Conservation (phyloP, 2,797 vertebrate genomes). For the Ara ararauna region DNA sequence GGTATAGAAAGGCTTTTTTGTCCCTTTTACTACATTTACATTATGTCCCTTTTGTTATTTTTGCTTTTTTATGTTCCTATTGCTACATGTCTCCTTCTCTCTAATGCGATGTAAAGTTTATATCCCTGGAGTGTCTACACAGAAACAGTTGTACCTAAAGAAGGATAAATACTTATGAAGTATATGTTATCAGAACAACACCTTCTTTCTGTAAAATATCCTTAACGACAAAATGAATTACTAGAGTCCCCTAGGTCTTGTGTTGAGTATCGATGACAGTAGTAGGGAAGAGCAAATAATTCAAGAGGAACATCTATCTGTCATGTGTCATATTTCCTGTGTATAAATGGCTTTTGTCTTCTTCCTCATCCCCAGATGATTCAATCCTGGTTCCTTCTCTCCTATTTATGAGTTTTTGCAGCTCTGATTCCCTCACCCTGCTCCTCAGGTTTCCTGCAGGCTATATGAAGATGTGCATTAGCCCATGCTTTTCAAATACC, state of each 20-base stretch:
- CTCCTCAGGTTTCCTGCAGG: neutral
- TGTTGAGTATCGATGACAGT: neutral
- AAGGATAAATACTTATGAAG: neutral
- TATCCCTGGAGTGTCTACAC: neutral
- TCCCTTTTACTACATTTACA: neutral
- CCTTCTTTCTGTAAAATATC: neutral
- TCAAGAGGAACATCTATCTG: neutral
- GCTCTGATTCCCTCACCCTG: neutral
- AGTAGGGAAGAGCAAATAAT: neutral
- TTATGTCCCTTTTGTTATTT: neutral
- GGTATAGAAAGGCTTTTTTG: neutral
- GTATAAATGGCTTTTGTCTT: neutral
- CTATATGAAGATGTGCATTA: neutral
- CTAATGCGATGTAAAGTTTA: neutral
- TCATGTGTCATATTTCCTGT: neutral
- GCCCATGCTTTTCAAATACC: neutral
- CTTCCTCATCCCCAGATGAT: neutral
- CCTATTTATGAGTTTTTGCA: neutral
- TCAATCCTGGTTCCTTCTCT: neutral
- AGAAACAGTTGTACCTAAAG: neutral
- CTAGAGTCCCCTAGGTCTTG: neutral
- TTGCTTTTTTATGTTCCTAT: neutral
- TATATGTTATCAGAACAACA: neutral
- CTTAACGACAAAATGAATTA: neutral
- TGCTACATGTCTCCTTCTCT: neutral